A percentile compares a stretch with the other conserved stretches of the same genome.
phyloP scores from a whole-genome alignment of 2,113 vertebrate genomes.

The Phalacrocorax aristotelis region DNA sequence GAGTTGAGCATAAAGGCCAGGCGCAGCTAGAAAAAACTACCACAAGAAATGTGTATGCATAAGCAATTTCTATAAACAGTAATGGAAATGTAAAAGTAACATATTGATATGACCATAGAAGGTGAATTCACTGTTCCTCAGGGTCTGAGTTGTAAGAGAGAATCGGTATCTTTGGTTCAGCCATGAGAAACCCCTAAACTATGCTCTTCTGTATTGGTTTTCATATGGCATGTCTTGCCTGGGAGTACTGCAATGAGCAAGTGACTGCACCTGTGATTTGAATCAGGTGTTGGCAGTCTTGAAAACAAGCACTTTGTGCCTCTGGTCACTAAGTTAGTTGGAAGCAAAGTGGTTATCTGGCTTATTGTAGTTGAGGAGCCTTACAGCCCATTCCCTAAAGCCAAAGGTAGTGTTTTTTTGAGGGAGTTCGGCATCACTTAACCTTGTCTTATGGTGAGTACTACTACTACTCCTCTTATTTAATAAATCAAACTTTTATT shows the following conservation, averaged over 20 bases:
- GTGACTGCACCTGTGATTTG: not conserved
- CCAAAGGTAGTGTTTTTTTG: not conserved
- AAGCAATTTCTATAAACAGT: conserved; percentile 25
- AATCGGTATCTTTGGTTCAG: not conserved
- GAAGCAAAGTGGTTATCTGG: not conserved
- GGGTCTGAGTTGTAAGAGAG: not conserved
- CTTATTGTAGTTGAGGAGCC: accelerated
- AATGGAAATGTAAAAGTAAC: not conserved
- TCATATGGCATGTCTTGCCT: not conserved
- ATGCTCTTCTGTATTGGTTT: not conserved
- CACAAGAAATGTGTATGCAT: not conserved
- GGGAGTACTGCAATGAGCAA: not conserved
- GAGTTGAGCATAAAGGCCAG: not conserved
- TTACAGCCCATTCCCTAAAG: accelerated
- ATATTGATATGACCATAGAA: not conserved
- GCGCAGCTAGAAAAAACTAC: not conserved
- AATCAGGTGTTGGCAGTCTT: not conserved
- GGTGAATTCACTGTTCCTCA: not conserved
- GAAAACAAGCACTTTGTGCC: not conserved
- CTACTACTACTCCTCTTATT: not conserved
- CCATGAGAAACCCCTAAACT: not conserved
- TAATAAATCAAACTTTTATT: not conserved
- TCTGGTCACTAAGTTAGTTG: not conserved
- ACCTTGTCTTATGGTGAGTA: not conserved
- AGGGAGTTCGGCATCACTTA: not conserved